These are phyloP conservation scores for Poeciliopsis infans DNA, from an alignment of 2,797 vertebrate species.

Conservation along the genomic window DNA sequence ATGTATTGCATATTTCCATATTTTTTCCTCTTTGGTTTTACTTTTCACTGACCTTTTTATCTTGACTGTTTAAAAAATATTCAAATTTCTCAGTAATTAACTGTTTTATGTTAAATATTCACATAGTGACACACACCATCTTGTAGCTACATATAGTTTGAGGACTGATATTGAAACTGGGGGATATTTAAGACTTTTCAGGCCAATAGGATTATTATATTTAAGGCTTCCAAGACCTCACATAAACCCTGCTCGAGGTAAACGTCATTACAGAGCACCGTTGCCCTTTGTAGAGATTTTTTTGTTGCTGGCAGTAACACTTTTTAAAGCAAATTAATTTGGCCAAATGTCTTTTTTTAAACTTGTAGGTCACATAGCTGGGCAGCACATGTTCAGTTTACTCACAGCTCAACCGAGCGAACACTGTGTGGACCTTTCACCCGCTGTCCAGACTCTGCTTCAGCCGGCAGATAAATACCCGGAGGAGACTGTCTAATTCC, in stretches of 20 bases:
- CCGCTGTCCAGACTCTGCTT: slow-evolving; percentile 30
- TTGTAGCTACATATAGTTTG: background rate
- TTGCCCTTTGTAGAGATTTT: slow-evolving; percentile 34
- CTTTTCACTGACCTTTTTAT: background rate
- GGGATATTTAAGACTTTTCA: background rate
- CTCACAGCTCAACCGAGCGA: slow-evolving; percentile 44
- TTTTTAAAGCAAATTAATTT: slow-evolving; percentile 55
- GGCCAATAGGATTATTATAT: background rate
- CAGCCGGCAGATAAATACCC: slow-evolving; percentile 55
- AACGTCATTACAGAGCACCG: slow-evolving; percentile 3
- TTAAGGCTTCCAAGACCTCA: background rate
- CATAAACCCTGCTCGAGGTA: background rate
- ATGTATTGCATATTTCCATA: background rate
- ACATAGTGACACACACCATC: background rate
- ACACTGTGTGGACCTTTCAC: slow-evolving; percentile 47
- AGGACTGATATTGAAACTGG: background rate
- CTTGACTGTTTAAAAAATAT: background rate
- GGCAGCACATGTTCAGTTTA: slow-evolving; percentile 35
- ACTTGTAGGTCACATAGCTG: slow-evolving; percentile 21
- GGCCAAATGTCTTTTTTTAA: slow-evolving; percentile 28
- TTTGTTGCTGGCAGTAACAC: slow-evolving; percentile 17
- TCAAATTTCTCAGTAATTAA: background rate
- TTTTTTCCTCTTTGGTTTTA: background rate
- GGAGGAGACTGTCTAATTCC: slow-evolving; percentile 48
- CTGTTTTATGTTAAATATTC: background rate